Evolutionary conservation across 1,140 invertebrate genomes (phyloP), one percentile per base, ranked within the genome.

Genomic region (Luehdorfia chinensis): DNA sequence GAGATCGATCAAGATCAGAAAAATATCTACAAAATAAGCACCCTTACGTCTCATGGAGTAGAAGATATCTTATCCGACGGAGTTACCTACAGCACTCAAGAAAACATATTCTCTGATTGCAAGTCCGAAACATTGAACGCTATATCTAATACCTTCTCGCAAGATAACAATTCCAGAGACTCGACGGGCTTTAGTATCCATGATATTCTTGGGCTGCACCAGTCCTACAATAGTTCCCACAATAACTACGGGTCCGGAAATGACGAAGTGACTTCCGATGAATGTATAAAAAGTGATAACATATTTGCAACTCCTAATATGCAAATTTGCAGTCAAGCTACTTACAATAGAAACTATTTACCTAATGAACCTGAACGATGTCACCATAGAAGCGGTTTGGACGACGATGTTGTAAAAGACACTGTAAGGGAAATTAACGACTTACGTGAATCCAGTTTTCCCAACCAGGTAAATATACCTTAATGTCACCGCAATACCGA

Each of bases 121-220:
- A 83, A 78, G 47, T 13, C 59, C 14, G 78, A 83, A 64, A 66
- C 57, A n/a, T 32, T 75, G 27, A 59, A 66, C 4, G 34, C 63
- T n/a, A 60, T 76, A 50, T 57, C 68, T 18, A 65, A 64, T 52
- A 54, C 66, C 18, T 75, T 80, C 27, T 63, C 67, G 2, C 83
- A 83, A 66, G 87, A 87, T 54, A 87, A 84, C 34, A 84, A 84
- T 28, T 87, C 84, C 4, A 73, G 84, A 53, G 84, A 88, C 50
- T 87, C 85, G 0, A 81, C 73, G 1, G 75, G 80, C 11, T 88
- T 87, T 51, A 88, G 75, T 39, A 87, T 88, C 21, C 87, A 88
- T 25, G 87, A 87, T 34, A 87, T 88, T 19, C 67, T 88, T 31
- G 87, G 85, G 11, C 52, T 87, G 3, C 73, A 86, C 12, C 80